Percentiles rank a stretch among this genome's conserved stretches.
Evolutionary conservation across 2,113 vertebrate species (phyloP).

Genomic region (Ibidorhyncha struthersii): DNA sequence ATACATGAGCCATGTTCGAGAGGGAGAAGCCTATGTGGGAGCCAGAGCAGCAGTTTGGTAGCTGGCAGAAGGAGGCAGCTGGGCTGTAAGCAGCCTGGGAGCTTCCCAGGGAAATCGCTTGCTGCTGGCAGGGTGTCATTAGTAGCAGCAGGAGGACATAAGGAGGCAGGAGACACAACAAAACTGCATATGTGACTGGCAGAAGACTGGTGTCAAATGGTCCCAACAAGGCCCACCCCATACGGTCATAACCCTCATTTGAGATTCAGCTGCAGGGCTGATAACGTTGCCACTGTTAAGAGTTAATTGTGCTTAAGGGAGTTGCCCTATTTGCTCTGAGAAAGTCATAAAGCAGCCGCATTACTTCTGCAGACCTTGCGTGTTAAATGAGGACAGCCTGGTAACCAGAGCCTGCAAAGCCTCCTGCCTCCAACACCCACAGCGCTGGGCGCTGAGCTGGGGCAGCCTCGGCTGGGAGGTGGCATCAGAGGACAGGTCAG

Average conservation of each 20-base stretch:
- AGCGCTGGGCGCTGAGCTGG: rapidly evolving
- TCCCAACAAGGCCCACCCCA: neutral
- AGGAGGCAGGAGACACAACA: neutral
- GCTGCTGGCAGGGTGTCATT: slow-evolving; percentile 8
- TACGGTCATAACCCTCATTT: neutral
- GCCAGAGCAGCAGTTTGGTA: neutral
- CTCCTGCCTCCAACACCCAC: neutral
- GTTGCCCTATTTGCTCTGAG: neutral
- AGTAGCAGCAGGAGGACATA: slow-evolving; percentile 14
- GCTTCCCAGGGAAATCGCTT: neutral
- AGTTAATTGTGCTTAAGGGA: neutral
- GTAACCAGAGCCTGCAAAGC: neutral
- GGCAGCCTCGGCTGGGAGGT: neutral
- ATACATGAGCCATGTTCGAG: neutral
- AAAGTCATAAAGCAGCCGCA: neutral
- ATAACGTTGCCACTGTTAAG: neutral
- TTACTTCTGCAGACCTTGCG: neutral
- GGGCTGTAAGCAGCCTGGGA: neutral
- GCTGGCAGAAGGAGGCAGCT: neutral
- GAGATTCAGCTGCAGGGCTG: neutral
- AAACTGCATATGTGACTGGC: neutral
- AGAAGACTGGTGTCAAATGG: neutral
- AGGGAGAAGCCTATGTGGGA: neutral
- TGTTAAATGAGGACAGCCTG: neutral
- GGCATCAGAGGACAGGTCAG: rapidly evolving